Evolutionary conservation across 1,140 invertebrate genomes (phyloP).

Genomic region (Harpegnathos saltator): DNA sequence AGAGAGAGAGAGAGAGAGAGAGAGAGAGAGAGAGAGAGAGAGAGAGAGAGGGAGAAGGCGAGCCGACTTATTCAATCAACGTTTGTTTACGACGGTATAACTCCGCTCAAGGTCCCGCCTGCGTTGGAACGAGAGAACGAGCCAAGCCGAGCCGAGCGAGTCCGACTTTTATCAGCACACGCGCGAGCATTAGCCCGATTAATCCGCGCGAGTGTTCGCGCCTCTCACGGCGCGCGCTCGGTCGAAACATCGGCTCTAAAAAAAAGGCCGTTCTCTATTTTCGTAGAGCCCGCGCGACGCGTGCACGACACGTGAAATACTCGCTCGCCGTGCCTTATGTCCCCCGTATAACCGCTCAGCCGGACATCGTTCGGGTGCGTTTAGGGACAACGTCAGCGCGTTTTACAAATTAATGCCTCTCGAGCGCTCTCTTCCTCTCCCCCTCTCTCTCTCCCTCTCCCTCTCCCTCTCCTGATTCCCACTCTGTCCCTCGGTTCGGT

Average conservation of each 20-base stretch:
- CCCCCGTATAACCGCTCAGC: too few relatives aligned
- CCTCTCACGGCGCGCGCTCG: neutral
- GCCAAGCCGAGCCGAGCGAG: too few relatives aligned
- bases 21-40: too few relatives aligned
- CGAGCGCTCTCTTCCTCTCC: neutral
- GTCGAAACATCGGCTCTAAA: constrained; percentile 21
- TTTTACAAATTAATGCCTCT: constrained; percentile 36
- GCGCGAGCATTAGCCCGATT: constrained; percentile 48
- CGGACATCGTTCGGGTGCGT: neutral
- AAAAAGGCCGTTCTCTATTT: neutral
- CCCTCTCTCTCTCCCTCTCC: neutral
- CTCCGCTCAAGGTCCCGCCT: constrained; percentile 48
- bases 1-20: too few relatives aligned
- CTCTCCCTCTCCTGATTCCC: neutral
- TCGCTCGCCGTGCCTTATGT: neutral
- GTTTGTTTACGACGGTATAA: constrained; percentile 55
- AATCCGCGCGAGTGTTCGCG: constrained; percentile 30
- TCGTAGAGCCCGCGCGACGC: too few relatives aligned
- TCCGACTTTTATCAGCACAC: constrained; percentile 49
- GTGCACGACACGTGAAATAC: neutral
- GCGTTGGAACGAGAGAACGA: neutral
- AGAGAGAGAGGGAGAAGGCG: too few relatives aligned
- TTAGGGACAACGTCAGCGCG: constrained; percentile 4
- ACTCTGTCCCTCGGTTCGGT: neutral
- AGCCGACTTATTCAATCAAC: constrained; percentile 48